These are phyloP conservation scores for Rutpela maculata DNA, from an alignment of 2,888 invertebrate genomes.

Conservation along the genomic window DNA sequence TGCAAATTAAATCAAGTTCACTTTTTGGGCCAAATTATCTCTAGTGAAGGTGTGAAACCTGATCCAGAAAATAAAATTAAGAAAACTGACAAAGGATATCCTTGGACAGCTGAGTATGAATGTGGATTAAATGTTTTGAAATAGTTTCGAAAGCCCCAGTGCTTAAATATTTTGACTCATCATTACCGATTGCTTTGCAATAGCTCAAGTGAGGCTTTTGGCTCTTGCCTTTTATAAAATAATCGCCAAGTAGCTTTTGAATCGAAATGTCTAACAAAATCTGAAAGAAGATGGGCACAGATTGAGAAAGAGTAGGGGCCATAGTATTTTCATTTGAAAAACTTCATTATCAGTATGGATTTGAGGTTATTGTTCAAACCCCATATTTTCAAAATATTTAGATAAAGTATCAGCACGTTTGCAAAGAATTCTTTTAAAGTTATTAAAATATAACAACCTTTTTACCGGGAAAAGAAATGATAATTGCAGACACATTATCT, in stretches of 20 bases:
- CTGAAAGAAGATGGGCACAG: conserved; percentile 60
- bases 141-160: not conserved
- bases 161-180: conserved; percentile 48
- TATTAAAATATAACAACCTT: conserved; percentile 1
- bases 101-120: not conserved
- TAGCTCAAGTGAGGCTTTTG: conserved; percentile 48
- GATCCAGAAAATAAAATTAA: conserved; percentile 41
- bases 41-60: conserved; percentile 44
- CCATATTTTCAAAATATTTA: conserved; percentile 22
- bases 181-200: conserved; percentile 40
- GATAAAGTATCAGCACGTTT: conserved; percentile 11
- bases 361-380: not conserved
- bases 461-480: not conserved
- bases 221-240: conserved; percentile 49
- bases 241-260: conserved; percentile 51
- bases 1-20: conserved; percentile 46
- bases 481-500: conserved; percentile 15
- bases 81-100: conserved; percentile 43
- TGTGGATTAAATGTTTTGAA: not conserved
- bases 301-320: conserved; percentile 63
- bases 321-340: conserved; percentile 22
- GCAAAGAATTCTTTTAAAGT: conserved; percentile 21
- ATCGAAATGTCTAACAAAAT: conserved; percentile 46
- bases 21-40: conserved; percentile 49
- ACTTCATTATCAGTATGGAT: conserved; percentile 22